Evolutionary conservation across 2,797 vertebrate species (phyloP).

Genomic region (Poeciliopsis presidionis): DNA sequence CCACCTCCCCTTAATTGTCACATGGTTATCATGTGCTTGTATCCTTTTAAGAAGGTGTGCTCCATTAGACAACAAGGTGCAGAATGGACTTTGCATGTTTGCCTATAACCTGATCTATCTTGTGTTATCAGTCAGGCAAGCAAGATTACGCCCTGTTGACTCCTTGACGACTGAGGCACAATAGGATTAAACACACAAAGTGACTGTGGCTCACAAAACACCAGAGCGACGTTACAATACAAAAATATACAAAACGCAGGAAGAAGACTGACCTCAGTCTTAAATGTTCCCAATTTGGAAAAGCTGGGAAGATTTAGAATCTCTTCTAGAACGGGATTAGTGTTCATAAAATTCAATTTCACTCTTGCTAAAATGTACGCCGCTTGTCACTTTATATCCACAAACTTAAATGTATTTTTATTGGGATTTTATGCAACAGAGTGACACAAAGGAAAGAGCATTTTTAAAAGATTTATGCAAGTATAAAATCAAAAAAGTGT

Average conservation of each 20-base stretch:
- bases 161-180: slow-evolving; percentile 27
- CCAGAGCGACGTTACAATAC: not conserved
- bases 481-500: not conserved
- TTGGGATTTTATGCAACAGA: not conserved
- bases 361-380: not conserved
- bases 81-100: slow-evolving; percentile 75
- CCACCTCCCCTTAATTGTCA: not conserved
- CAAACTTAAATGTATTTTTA: not conserved
- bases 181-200: slow-evolving; percentile 12
- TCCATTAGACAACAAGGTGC: slow-evolving; percentile 32
- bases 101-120: slow-evolving; percentile 37
- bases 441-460: not conserved
- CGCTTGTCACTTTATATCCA: not conserved
- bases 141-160: slow-evolving; percentile 36
- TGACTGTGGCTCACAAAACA: slow-evolving; percentile 4
- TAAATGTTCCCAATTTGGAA: slow-evolving; percentile 7
- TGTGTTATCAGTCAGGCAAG: slow-evolving; percentile 54
- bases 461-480: not conserved
- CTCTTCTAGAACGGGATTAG: not conserved
- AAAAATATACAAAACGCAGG: slow-evolving; percentile 19
- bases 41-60: slow-evolving; percentile 5
- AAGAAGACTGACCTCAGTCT: slow-evolving; percentile 8
- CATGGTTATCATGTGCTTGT: not conserved
- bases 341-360: not conserved
- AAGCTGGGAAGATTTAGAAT: not conserved